phyloP scores from a whole-genome alignment of 2,113 vertebrate genomes.

The Mungos mungo region DNA sequence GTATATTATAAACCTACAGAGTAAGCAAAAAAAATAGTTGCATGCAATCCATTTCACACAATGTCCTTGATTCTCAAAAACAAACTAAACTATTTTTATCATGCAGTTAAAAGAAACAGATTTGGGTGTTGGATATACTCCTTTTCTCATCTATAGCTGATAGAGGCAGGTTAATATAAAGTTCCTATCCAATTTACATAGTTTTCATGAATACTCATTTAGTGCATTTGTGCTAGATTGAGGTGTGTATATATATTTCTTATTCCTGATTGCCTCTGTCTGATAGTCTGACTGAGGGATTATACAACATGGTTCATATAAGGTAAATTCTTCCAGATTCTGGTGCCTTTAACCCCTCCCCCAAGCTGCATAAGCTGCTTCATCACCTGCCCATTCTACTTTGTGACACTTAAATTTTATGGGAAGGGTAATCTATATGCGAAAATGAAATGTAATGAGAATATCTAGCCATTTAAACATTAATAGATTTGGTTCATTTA shows the following conservation, averaged over 20 bases:
- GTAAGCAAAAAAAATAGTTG: conserved; percentile 46
- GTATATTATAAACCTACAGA: neutral
- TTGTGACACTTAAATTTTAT: neutral
- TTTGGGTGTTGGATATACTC: neutral
- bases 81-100: conserved; percentile 45
- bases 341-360: neutral
- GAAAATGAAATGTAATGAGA: neutral
- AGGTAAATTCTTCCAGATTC: neutral
- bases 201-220: neutral
- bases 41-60: conserved; percentile 10
- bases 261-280: neutral
- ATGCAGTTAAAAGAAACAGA: neutral
- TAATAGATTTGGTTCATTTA: neutral
- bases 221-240: neutral
- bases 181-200: neutral
- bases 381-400: neutral
- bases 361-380: neutral
- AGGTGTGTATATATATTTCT: neutral
- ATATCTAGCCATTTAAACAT: neutral
- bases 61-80: conserved; percentile 51
- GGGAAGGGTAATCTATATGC: neutral
- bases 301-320: neutral
- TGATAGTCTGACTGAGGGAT: neutral
- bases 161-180: neutral
- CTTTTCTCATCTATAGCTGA: neutral